Base-by-base conservation (phyloP, 2,113 vertebrate species). In the Serilophus lunatus region DNA sequence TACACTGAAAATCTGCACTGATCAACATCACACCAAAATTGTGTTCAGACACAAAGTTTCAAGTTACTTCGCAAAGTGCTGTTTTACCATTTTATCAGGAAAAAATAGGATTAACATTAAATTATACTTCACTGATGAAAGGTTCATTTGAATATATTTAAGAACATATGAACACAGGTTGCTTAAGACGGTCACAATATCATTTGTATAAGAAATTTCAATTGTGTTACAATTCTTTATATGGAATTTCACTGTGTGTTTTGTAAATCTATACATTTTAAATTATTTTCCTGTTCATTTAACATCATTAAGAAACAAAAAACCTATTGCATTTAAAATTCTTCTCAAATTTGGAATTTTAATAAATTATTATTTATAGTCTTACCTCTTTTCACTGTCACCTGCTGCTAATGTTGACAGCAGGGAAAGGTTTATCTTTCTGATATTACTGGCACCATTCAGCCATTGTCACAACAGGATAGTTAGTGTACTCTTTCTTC, bases 361-460 rank as follows among this genome's bases (percentile, higher is more conserved):
- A 51, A 26, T 19, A 59, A 60, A 54, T 3, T 0, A 17, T 56
- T 75, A 75, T 23, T 17, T 53, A 53, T 15, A 53, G 36, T 87
- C 91, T 94, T 95, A 95, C 92, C 88, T 93, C 85, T 95, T 82
- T 66, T 29, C 74, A 79, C 22, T 68, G 65, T 33, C n/a, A 72
- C 86, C 86, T 91, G 81, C 83, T 95, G 65, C 33, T 75, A 40
- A 78, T 81, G 22, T 5, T 71, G 31, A 64, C 86, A 93, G 69
- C 80, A 91, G n/a, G 60, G 15, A 64, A 84, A 66, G 24, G 44
- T 87, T 89, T 93, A 23, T 68, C 31, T 71, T 75, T 86, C 65
- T 89, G 65, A 89, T 23, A 28, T 44, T 56, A 93, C 7, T 42
- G 54, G 49, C 49, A 81, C 50, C 35, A 35, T 40, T 90, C 49